Evolutionary conservation across 2,888 invertebrate species (phyloP), one percentile per base, ranked within the genome.

Genomic region (Drosophila algonquin): DNA sequence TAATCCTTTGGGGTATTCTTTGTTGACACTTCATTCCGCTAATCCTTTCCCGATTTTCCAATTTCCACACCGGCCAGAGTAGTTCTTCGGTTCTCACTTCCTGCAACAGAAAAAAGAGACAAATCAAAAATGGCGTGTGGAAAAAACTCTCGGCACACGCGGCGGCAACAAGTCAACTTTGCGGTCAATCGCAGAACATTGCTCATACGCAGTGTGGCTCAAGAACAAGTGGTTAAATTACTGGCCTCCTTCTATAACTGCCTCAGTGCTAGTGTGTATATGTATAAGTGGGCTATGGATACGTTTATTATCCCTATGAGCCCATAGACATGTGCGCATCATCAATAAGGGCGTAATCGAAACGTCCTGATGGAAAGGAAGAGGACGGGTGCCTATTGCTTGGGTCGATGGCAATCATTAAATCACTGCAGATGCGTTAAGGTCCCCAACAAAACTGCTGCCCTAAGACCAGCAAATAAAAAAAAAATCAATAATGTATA

Each of bases 271-370:
- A 18, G 18, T 21, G 45, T 48, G 56, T 44, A 24, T 24, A 24
- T 5, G 12, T 46, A 58, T 59, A 21, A 3, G 60, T 9, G 50
- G 51, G 59, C 63, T 83, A 44, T 71, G 55, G 53, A 69, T 70
- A 58, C 57, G 60, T 54, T 80, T 81, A 88, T 88, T 88, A 79
- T 77, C 73, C 86, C 82, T 69, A 68, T 77, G 87, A 76, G 60
- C 60, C 73, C 56, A 67, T 70, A 75, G 77, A 75, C 75, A 72
- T 47, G 54, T 52, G 63, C 61, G 64, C 40, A 57, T 62, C 75
- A 75, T 87, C 76, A 72, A 87, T 74, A 81, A 69, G 62, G 85
- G 81, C 70, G 73, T 58, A 74, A 54, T 57, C 52, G 46, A 21
- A 21, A 21, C 21, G 3, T 3, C 21, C 21, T 21, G 21, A 3